phyloP scores from a whole-genome alignment of 1,140 invertebrate genomes.

The Dinoponera quadriceps region DNA sequence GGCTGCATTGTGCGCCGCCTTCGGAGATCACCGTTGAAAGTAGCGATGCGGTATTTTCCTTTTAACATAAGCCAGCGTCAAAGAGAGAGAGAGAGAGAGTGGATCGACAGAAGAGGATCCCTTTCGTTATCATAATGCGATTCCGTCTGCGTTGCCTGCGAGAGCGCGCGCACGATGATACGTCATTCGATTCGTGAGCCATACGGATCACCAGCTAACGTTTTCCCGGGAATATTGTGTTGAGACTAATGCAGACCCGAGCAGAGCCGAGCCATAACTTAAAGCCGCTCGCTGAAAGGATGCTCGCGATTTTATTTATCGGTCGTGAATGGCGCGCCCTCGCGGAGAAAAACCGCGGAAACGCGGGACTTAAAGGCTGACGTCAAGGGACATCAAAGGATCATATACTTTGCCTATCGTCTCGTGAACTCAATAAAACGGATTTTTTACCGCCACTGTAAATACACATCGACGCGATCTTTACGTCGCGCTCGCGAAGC shows the following conservation, averaged over 20 bases:
- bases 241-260: not conserved
- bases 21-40: constrained; percentile 29
- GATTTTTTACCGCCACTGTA: not conserved
- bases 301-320: constrained; percentile 17
- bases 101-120: constrained; percentile 19
- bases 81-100: constrained; percentile 45
- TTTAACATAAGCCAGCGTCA: constrained; percentile 23
- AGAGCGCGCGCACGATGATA: not conserved
- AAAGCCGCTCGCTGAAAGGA: constrained; percentile 1
- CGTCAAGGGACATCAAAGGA: not conserved
- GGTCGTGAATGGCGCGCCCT: constrained; percentile 4
- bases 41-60: constrained; percentile 9
- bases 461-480: not conserved
- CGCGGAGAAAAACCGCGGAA: not conserved
- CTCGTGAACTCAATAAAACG: constrained; percentile 6
- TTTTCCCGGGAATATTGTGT: constrained; percentile 8
- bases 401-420: not conserved
- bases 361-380: constrained; percentile 1
- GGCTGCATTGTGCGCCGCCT: constrained; percentile 38
- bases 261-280: constrained; percentile 9
- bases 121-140: constrained; percentile 28
- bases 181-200: constrained; percentile 24
- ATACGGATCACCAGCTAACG: constrained; percentile 8
- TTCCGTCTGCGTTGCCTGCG: not conserved
- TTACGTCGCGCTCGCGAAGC: not conserved